Evolutionary conservation across 2,113 vertebrate species (phyloP).

Genomic region (Ahaetulla prasina): DNA sequence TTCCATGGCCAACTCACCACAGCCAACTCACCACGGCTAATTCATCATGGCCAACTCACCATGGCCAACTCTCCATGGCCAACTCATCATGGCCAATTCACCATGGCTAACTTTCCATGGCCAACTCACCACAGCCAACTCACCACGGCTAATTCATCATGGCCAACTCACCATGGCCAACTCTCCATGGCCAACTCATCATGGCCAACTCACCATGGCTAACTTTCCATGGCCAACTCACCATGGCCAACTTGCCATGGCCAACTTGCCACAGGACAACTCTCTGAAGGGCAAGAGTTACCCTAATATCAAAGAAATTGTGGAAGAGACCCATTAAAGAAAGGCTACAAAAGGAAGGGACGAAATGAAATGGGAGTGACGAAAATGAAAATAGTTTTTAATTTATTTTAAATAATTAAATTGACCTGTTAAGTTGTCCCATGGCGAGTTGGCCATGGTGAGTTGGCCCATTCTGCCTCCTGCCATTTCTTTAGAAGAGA

Average conservation of each 20-base stretch:
- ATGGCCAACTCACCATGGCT: neutral
- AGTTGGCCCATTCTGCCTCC: neutral
- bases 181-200: accelerated
- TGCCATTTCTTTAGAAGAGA: neutral
- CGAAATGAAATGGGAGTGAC: neutral
- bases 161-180: neutral
- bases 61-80: neutral
- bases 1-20: accelerated
- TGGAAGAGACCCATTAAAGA: neutral
- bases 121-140: neutral
- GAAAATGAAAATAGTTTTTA: neutral
- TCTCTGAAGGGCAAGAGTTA: neutral
- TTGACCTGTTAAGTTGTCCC: neutral
- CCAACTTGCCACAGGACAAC: neutral
- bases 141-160: too few relatives aligned
- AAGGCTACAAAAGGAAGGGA: neutral
- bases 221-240: neutral
- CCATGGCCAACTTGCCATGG: too few relatives aligned
- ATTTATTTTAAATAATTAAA: neutral
- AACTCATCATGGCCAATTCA: neutral
- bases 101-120: neutral
- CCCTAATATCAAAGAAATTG: neutral
- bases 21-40: neutral
- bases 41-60: too few relatives aligned
- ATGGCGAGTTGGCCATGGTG: neutral